Conservation (phyloP, 2,797 vertebrate genomes). For the Enteromius fasciolatus region DNA sequence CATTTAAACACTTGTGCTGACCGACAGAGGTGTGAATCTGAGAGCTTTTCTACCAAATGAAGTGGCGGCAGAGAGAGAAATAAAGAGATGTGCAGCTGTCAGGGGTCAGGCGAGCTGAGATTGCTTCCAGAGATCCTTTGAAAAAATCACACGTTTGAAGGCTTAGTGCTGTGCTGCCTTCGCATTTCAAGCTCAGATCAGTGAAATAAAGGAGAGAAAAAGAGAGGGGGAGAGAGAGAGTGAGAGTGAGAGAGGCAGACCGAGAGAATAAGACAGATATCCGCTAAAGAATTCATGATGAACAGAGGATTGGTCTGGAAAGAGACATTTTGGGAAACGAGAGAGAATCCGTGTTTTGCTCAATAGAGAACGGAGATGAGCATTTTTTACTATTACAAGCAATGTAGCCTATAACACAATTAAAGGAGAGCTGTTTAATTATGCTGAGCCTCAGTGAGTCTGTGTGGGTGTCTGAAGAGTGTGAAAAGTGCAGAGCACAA, state of each 20-base stretch:
- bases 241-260: constrained; percentile 72
- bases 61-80: constrained; percentile 90
- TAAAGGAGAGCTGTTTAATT: constrained; percentile 72
- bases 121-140: constrained; percentile 97
- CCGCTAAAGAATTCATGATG: constrained; percentile 85
- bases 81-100: constrained; percentile 92
- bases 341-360: constrained; percentile 77
- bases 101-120: constrained; percentile 95
- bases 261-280: constrained; percentile 71
- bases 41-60: constrained; percentile 94
- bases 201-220: constrained; percentile 78
- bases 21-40: constrained; percentile 92
- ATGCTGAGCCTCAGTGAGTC: constrained; percentile 55
- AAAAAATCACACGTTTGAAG: constrained; percentile 97
- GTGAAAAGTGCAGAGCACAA: constrained; percentile 58
- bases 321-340: constrained; percentile 70
- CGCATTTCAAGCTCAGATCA: constrained; percentile 96
- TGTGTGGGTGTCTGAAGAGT: constrained; percentile 57
- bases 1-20: constrained; percentile 90
- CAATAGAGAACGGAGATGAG: constrained; percentile 68
- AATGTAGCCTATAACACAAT: constrained; percentile 65
- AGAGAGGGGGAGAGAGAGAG: constrained; percentile 72
- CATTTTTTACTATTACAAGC: constrained; percentile 36
- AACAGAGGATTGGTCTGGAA: constrained; percentile 77
- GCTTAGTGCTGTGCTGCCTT: constrained; percentile 91